Conservation (phyloP, 2,888 invertebrate genomes). For the Drosophila ustulata region DNA sequence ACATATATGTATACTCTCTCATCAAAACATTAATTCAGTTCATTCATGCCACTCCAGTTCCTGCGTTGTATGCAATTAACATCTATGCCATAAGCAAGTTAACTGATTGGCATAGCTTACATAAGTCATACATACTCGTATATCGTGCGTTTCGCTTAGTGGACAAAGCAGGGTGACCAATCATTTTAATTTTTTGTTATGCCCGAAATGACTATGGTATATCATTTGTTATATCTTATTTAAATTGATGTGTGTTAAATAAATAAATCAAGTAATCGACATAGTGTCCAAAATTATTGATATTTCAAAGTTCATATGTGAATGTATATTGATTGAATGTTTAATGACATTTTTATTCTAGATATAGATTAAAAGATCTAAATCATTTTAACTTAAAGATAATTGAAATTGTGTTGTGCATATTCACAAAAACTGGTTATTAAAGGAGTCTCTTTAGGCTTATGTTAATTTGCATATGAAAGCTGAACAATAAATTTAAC, state of each 20-base stretch:
- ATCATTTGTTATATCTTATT: constrained; percentile 29
- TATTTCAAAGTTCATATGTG: background rate
- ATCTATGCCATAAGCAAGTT: constrained; percentile 70
- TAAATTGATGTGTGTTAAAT: constrained; percentile 20
- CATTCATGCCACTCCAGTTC: constrained; percentile 62
- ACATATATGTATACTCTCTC: constrained; percentile 24
- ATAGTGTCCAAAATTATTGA: background rate
- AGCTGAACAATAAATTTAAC: constrained; percentile 16
- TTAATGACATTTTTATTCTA: background rate
- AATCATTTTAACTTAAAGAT: too few relatives aligned
- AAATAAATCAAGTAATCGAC: constrained; percentile 37
- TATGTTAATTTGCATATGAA: constrained; percentile 23
- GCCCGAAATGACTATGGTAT: constrained; percentile 48
- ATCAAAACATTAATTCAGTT: constrained; percentile 55
- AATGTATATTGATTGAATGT: background rate
- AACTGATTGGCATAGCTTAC: constrained; percentile 72
- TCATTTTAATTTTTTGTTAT: constrained; percentile 51
- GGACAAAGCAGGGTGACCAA: constrained; percentile 59
- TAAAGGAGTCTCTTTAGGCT: constrained; percentile 5
- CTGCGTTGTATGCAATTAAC: constrained; percentile 68
- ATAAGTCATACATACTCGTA: constrained; percentile 47
- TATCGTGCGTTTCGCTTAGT: constrained; percentile 62
- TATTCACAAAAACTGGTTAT: constrained; percentile 14
- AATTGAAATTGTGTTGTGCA: too few relatives aligned
- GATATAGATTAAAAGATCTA: too few relatives aligned